phyloP scores from a whole-genome alignment of 2,888 invertebrate genomes.

The Rotaria sp. region DNA sequence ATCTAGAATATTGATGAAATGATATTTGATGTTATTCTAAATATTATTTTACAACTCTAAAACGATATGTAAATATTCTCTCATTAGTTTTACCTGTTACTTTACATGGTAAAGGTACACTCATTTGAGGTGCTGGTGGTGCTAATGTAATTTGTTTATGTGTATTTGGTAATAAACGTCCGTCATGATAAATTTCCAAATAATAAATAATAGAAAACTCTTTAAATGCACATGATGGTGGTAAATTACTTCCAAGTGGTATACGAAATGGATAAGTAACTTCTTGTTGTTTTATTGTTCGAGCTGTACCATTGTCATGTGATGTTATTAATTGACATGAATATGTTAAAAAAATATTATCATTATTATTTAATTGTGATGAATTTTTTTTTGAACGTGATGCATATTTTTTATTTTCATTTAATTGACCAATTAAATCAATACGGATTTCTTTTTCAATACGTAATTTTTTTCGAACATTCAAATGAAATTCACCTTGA shows the following conservation, averaged over 20 bases:
- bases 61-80: no score
- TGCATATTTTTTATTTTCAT: not conserved
- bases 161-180: conserved; percentile 21
- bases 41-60: no score
- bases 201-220: not conserved
- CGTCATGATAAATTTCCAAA: conserved; percentile 1
- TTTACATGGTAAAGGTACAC: not conserved
- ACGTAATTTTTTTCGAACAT: conserved; percentile 4
- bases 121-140: not conserved
- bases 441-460: conserved; percentile 29
- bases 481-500: conserved; percentile 22
- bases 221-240: conserved; percentile 24
- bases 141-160: not conserved
- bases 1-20: no score
- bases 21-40: no score
- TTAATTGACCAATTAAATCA: conserved; percentile 7
- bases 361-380: not conserved
- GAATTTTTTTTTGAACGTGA: not conserved
- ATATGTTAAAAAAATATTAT: conserved; percentile 23
- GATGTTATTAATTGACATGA: not conserved
- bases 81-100: not conserved
- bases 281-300: conserved; percentile 20
- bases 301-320: conserved; percentile 21
- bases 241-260: not conserved
- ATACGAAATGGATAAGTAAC: conserved; percentile 25